phyloP scores from a whole-genome alignment of 92 coral and sea anemone genomes.

The Bergia sp. region DNA sequence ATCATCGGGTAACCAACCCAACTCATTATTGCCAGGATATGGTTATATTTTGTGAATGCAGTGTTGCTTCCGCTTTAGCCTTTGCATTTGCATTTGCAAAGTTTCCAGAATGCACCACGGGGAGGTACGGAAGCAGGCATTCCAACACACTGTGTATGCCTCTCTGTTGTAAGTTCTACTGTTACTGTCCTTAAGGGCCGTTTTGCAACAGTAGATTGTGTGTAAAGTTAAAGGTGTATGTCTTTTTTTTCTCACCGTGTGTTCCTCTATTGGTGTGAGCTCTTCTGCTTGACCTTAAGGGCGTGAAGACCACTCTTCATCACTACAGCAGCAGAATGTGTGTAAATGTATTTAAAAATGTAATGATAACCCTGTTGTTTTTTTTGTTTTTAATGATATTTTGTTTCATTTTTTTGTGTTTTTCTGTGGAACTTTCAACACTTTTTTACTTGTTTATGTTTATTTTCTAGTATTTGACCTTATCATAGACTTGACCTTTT shows the following conservation, averaged over 20 bases:
- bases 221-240: conserved; percentile 16
- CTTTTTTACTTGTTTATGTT: too few species aligned
- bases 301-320: too few species aligned
- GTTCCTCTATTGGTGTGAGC: conserved; percentile 26
- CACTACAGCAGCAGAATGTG: background rate
- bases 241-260: conserved; percentile 10
- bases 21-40: background rate
- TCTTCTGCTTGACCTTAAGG: background rate
- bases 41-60: background rate
- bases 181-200: conserved; percentile 10
- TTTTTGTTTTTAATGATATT: too few species aligned
- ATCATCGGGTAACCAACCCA: background rate
- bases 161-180: conserved; percentile 11
- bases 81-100: too few species aligned
- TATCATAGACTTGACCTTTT: too few species aligned
- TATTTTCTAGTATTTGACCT: too few species aligned
- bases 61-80: background rate
- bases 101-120: background rate
- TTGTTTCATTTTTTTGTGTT: too few species aligned
- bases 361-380: background rate
- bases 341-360: background rate
- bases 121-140: background rate
- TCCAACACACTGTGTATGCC: background rate
- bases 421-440: background rate
- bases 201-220: conserved; percentile 3